Evolutionary conservation across 2,113 vertebrate genomes (phyloP).

Genomic region (Mellivora capensis): DNA sequence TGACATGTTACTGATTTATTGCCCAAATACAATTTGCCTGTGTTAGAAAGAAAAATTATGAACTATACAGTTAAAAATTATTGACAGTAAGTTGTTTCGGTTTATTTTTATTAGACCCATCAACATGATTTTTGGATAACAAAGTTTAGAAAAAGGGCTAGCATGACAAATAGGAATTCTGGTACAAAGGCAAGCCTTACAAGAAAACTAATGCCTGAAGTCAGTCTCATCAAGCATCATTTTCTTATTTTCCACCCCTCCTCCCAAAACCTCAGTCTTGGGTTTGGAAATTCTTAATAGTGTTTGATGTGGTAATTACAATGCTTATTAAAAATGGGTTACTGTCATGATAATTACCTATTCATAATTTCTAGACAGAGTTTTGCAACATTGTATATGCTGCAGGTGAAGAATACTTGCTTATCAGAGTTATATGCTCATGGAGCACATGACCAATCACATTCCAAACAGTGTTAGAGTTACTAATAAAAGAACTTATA

Average conservation of each 20-base stretch:
- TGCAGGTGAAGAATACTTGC: not conserved
- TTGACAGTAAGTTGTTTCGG: not conserved
- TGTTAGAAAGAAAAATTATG: not conserved
- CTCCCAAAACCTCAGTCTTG: not conserved
- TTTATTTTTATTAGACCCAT: not conserved
- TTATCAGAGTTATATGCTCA: not conserved
- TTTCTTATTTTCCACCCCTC: not conserved
- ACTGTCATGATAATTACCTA: not conserved
- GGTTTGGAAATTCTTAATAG: slow-evolving; percentile 13
- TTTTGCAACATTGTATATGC: not conserved
- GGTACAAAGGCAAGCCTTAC: not conserved
- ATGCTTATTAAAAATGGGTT: not conserved
- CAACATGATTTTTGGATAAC: not conserved
- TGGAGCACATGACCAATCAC: not conserved
- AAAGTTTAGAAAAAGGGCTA: not conserved
- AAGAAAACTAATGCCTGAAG: not conserved
- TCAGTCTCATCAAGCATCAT: not conserved
- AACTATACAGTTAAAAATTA: not conserved
- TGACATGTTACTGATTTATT: slow-evolving; percentile 19
- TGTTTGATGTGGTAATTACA: not conserved
- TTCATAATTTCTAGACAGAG: slow-evolving; percentile 33
- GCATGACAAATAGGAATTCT: not conserved
- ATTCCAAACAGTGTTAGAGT: not conserved
- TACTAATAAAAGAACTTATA: not conserved
- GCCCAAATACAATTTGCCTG: not conserved